Evolutionary conservation across 2,888 invertebrate genomes (phyloP), one percentile per base, ranked within the genome.

Genomic region (Caenorhabditis wallacei): DNA sequence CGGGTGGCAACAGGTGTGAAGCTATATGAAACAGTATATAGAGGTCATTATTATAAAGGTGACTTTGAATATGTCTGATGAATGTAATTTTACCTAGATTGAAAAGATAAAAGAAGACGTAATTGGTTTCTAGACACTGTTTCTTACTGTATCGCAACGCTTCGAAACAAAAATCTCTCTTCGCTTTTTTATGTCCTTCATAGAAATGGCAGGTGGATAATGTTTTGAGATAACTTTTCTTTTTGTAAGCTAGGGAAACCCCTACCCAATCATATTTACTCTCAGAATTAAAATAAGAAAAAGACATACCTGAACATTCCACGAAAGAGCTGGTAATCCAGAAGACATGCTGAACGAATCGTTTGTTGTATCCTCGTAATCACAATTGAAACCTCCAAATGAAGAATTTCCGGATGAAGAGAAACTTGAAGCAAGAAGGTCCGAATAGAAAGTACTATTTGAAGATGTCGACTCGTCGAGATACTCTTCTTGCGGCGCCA

Each of bases 401-500:
- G 64, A 53, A 1, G 53, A 51, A 54, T 30, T 35, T 26, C 56
- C 46, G 20, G 79, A 48, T 24, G 54, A 61, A 1, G 64, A 53
- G 43, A 63, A 63, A 35, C 64, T 74, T 4, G 76, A 69, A 20
- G 61, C 46, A 10, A 66, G 40, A 24, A 66, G 22, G 35, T 80
- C 71, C 48, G 66, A 71, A 59, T 61, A 66, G 68, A 53, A 53
- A 18, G 68, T 80, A 43, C 68, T 72, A 51, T 66, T 66, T 18
- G 80, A 51, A 26, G 72, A 61, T 13, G 43, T 26, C 54, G 80
- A 43, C 56, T 69, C 74, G 68, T 75, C 80, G 56, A 74, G 69
- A 30, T 80, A 74, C 56, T 75, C 80, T 24, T 80, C 80, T 30
- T 35, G 53, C 35, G 80, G 80, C 69, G 74, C 80, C 63, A 80